Evolutionary conservation across 2,888 invertebrate genomes (phyloP).

Genomic region (Caenorhabditis drosophilae): DNA sequence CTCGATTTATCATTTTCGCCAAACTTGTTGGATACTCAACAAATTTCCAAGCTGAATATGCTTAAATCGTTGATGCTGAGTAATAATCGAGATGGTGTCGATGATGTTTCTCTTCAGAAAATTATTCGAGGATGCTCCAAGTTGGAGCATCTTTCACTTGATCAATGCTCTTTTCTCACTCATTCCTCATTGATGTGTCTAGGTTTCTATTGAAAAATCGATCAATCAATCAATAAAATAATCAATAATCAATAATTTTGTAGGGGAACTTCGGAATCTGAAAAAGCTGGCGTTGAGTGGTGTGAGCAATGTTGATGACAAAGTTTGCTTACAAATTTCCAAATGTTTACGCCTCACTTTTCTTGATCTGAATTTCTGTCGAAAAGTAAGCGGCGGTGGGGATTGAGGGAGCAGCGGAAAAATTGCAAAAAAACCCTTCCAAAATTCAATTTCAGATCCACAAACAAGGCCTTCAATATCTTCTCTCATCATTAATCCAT

Average conservation of each 20-base stretch:
- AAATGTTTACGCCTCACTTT: slow-evolving; percentile 13
- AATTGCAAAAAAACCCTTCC: no score
- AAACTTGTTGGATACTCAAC: slow-evolving; percentile 14
- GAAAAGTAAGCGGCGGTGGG: slow-evolving; percentile 11
- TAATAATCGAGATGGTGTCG: slow-evolving; percentile 29
- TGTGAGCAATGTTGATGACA: slow-evolving; percentile 25
- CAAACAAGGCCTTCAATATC: slow-evolving; percentile 12
- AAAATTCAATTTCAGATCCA: slow-evolving; percentile 12
- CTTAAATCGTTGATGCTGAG: slow-evolving; percentile 11
- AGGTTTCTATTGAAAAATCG: slow-evolving; percentile 3
- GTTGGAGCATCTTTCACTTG: slow-evolving; percentile 11
- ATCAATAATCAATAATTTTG: no score
- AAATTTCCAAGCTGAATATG: slow-evolving; percentile 16
- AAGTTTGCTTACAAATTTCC: slow-evolving; percentile 19
- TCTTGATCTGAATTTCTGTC: slow-evolving; percentile 26
- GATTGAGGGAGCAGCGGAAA: no score
- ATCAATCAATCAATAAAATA: not conserved
- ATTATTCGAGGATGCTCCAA: slow-evolving; percentile 12
- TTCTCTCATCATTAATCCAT: slow-evolving; percentile 14
- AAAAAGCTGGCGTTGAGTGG: slow-evolving; percentile 23
- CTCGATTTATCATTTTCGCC: slow-evolving; percentile 28
- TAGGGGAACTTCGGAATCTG: slow-evolving; percentile 8
- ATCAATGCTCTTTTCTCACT: slow-evolving; percentile 19
- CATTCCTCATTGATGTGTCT: slow-evolving; percentile 9
- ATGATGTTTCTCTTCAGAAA: slow-evolving; percentile 8